A percentile compares a stretch with the other conserved stretches of the same genome.
These are phyloP conservation scores for Lycophotia porphyrea DNA, from an alignment of 2,888 invertebrate species.

Conservation along the genomic window DNA sequence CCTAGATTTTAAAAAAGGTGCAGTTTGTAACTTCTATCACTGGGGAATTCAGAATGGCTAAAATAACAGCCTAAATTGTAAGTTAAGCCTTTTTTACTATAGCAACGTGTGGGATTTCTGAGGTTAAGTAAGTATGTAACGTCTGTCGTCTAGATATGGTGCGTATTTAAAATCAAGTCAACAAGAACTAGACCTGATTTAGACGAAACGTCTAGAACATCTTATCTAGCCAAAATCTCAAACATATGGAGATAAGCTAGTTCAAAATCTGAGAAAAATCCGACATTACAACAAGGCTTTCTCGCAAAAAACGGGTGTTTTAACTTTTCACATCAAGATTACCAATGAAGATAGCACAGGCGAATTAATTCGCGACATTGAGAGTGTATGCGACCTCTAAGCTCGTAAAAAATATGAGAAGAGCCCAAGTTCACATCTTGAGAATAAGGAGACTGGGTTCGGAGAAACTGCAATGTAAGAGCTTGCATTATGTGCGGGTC, in stretches of 20 bases:
- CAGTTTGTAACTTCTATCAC: background rate
- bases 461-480: slow-evolving; percentile 61
- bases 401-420: slow-evolving; percentile 66
- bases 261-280: slow-evolving; percentile 63
- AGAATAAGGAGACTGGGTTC: slow-evolving; percentile 61
- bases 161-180: background rate
- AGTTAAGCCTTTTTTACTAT: background rate
- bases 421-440: slow-evolving; percentile 64
- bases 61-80: background rate
- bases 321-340: slow-evolving; percentile 68
- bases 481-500: slow-evolving; percentile 32
- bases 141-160: background rate
- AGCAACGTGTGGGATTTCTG: slow-evolving; percentile 4
- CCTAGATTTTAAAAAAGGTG: background rate
- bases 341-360: slow-evolving; percentile 69
- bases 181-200: slow-evolving; percentile 27
- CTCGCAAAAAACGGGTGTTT: slow-evolving; percentile 67
- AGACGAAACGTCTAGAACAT: slow-evolving; percentile 17
- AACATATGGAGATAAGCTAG: slow-evolving; percentile 52
- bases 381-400: slow-evolving; percentile 65
- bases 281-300: slow-evolving; percentile 63
- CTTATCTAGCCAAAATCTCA: slow-evolving; percentile 49
- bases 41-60: background rate
- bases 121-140: background rate
- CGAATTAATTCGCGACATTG: slow-evolving; percentile 72